A percentile compares a stretch with the other conserved stretches of the same genome.
Conservation (phyloP, 1,140 invertebrate genomes). For the Lucilia cuprina region DNA sequence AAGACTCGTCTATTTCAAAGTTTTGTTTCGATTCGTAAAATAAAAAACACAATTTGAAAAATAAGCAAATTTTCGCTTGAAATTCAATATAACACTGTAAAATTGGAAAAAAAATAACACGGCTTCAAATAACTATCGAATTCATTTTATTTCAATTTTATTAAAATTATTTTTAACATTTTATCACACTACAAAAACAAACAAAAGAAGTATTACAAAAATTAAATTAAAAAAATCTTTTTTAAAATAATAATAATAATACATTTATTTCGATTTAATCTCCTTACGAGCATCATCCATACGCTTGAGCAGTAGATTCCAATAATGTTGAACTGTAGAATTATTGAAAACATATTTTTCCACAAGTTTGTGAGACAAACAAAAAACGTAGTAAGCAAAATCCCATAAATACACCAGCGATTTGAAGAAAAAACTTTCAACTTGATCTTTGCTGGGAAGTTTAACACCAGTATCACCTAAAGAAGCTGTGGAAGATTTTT, state of each 20-base stretch:
- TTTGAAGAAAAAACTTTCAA: background rate
- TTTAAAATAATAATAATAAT: background rate
- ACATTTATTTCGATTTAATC: background rate
- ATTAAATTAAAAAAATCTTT: too few species aligned
- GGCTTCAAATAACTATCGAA: too few species aligned
- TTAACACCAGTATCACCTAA: background rate
- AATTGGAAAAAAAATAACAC: too few species aligned
- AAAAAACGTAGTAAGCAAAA: background rate
- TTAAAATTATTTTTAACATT: too few species aligned
- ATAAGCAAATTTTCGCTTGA: too few species aligned
- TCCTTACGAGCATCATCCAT: background rate
- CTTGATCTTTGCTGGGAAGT: background rate
- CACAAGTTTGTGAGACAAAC: background rate
- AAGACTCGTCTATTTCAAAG: too few species aligned
- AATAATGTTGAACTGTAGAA: background rate
- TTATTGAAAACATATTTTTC: background rate
- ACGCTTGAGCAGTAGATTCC: background rate
- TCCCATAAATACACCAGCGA: background rate
- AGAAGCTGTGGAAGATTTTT: background rate
- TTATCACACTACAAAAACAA: too few species aligned
- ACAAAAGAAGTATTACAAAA: too few species aligned
- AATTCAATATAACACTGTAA: too few species aligned
- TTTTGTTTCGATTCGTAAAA: too few species aligned
- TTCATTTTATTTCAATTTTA: too few species aligned
- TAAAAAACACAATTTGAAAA: too few species aligned